Evolutionary conservation across 2,888 invertebrate genomes (phyloP).

Genomic region (Sphecodes monilicornis): DNA sequence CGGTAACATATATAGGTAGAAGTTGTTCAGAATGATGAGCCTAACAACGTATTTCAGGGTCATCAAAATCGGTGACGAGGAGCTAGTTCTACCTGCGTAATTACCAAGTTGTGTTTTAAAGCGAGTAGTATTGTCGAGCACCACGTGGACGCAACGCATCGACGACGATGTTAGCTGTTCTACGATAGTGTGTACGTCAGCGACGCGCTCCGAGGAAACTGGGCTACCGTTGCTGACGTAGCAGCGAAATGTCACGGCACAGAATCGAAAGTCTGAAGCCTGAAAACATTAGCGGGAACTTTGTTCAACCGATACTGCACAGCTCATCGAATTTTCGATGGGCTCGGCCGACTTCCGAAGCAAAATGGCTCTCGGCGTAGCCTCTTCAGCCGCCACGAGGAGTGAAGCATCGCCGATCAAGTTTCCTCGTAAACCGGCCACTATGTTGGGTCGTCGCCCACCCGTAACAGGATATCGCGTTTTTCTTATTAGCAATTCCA

Average conservation of each 20-base stretch:
- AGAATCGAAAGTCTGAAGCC: slow-evolving; percentile 3
- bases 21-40: too few species aligned
- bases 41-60: too few species aligned
- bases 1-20: too few species aligned
- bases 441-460: not conserved
- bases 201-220: not conserved
- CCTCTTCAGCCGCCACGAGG: not conserved
- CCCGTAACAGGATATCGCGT: slow-evolving; percentile 8
- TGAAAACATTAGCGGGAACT: slow-evolving; percentile 9
- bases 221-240: not conserved
- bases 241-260: not conserved
- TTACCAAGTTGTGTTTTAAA: too few species aligned
- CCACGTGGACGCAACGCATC: too few species aligned
- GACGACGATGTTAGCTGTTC: not conserved
- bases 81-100: too few species aligned
- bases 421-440: slow-evolving; percentile 16
- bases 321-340: slow-evolving; percentile 17
- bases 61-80: too few species aligned
- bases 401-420: slow-evolving; percentile 10
- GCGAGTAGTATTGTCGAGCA: too few species aligned
- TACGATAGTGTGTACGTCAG: not conserved
- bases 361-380: not conserved
- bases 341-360: slow-evolving; percentile 11
- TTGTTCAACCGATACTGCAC: not conserved
- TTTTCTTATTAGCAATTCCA: slow-evolving; percentile 18